Conservation (phyloP, 2,797 vertebrate species). For the Rhincodon typus region DNA sequence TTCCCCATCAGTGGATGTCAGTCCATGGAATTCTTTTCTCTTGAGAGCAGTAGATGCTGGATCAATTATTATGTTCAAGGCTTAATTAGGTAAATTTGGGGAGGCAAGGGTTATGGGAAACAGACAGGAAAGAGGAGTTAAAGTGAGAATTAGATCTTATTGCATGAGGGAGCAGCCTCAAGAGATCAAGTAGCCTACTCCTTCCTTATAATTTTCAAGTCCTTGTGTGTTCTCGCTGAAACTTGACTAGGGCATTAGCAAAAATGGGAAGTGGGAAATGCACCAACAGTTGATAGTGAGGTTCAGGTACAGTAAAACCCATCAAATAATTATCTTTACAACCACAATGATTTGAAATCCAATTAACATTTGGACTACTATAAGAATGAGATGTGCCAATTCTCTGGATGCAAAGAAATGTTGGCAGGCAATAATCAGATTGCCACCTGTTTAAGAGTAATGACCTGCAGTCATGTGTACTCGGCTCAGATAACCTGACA, state of each 20-base stretch:
- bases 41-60: no score
- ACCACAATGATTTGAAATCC: neutral
- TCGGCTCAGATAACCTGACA: slow-evolving; percentile 44
- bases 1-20: no score
- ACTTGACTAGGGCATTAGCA: neutral
- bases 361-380: neutral
- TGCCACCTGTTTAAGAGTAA: neutral
- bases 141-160: no score
- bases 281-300: neutral
- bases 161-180: no score
- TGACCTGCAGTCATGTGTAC: neutral
- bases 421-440: neutral
- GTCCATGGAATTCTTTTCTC: no score
- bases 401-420: neutral
- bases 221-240: neutral
- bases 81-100: no score
- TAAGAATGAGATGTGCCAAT: no score
- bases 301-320: neutral
- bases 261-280: neutral
- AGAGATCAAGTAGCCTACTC: no score
- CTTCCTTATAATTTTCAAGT: no score
- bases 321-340: neutral
- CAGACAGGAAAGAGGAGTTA: no score
- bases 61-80: no score
- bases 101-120: no score